Evolutionary conservation across 2,113 vertebrate genomes (phyloP).

Genomic region (Megaleporinus macrocephalus): DNA sequence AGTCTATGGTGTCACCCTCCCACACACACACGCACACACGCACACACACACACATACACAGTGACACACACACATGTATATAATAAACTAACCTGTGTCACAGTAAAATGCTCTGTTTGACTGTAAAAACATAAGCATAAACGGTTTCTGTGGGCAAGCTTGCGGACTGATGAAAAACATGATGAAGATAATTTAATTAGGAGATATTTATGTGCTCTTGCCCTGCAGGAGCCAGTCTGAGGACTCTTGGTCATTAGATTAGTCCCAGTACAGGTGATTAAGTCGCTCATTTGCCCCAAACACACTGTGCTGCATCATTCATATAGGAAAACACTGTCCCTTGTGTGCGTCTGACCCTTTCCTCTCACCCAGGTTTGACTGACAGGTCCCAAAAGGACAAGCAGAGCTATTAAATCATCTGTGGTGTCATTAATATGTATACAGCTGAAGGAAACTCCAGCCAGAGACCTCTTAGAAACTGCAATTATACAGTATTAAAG

Average conservation of each 20-base stretch:
- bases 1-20: background rate
- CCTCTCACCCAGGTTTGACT: constrained; percentile 30
- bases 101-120: constrained; percentile 8
- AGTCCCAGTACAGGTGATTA: constrained; percentile 30
- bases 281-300: constrained; percentile 25
- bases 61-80: background rate
- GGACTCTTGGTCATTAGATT: constrained; percentile 2
- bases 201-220: background rate
- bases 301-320: constrained; percentile 25
- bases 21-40: background rate
- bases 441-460: constrained; percentile 3
- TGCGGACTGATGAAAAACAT: background rate
- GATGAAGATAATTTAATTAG: constrained; percentile 6
- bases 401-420: constrained; percentile 13
- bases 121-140: background rate
- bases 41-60: background rate
- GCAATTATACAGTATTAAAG: constrained; percentile 27
- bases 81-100: background rate
- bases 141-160: background rate
- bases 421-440: constrained; percentile 25
- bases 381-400: constrained; percentile 18
- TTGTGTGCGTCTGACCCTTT: constrained; percentile 1
- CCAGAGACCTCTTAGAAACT: constrained; percentile 1
- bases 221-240: constrained; percentile 18
- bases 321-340: background rate